Evolutionary conservation across 2,113 vertebrate genomes (phyloP).

Genomic region (Montifringilla adamsi): DNA sequence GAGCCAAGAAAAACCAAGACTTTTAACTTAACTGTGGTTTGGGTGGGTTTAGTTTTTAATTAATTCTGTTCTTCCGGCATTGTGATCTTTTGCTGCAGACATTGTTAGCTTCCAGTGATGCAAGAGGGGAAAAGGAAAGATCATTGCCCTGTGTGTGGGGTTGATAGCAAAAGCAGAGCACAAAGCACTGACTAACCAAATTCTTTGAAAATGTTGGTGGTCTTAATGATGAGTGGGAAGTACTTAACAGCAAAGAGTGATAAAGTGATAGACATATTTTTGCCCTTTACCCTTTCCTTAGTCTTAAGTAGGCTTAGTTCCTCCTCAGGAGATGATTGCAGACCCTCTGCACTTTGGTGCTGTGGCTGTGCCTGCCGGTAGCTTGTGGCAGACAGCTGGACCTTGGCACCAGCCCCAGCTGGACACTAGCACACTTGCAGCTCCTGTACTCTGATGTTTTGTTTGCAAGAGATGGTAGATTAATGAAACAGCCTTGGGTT

Average conservation of each 20-base stretch:
- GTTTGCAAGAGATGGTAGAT: neutral
- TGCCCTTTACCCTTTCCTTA: neutral
- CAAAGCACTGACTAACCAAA: neutral
- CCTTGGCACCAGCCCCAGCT: neutral
- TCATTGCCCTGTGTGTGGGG: neutral
- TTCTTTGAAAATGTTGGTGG: neutral
- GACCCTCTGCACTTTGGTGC: neutral
- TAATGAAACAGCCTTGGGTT: neutral
- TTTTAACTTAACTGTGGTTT: neutral
- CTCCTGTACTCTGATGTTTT: neutral
- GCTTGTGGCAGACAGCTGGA: neutral
- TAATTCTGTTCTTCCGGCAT: neutral
- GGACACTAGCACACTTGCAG: neutral
- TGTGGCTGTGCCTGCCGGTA: neutral
- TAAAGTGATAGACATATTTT: neutral
- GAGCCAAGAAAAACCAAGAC: neutral
- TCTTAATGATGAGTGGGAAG: neutral
- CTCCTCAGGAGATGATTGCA: rapidly evolving
- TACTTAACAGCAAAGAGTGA: neutral
- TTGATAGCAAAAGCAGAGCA: neutral
- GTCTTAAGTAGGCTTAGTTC: neutral
- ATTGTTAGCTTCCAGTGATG: neutral
- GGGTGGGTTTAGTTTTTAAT: neutral
- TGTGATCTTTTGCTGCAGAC: neutral
- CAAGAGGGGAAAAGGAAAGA: neutral